Conservation (phyloP, 2,797 vertebrate species). For the Xiphophorus birchmanni region DNA sequence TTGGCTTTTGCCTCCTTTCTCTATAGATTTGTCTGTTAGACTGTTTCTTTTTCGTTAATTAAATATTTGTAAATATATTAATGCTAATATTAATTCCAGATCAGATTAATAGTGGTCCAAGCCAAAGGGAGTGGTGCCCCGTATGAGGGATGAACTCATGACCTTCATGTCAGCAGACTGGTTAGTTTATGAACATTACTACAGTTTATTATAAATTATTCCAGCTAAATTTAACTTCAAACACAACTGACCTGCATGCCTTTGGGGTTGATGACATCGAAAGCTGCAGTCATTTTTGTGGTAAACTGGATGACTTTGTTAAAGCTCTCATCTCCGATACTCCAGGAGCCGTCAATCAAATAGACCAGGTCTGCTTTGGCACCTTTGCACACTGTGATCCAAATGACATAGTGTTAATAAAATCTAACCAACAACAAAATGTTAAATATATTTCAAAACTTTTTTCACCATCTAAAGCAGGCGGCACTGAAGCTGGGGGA, state of each 20-base stretch:
- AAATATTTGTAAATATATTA: background rate
- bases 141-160: background rate
- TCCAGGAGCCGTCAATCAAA: slow-evolving; percentile 98
- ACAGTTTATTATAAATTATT: background rate
- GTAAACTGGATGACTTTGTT: slow-evolving; percentile 97
- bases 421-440: background rate
- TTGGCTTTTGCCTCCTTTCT: background rate
- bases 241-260: slow-evolving; percentile 91
- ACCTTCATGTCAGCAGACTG: background rate
- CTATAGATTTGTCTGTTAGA: background rate
- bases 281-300: slow-evolving; percentile 93
- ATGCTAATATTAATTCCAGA: background rate
- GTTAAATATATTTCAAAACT: background rate
- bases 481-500: slow-evolving; percentile 89
- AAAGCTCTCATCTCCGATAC: slow-evolving; percentile 98
- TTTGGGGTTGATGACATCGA: slow-evolving; percentile 87
- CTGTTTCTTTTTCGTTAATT: background rate
- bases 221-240: background rate
- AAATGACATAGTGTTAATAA: slow-evolving; percentile 8
- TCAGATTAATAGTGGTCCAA: background rate
- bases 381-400: slow-evolving; percentile 91
- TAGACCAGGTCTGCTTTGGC: slow-evolving; percentile 98
- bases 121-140: background rate
- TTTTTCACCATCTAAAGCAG: slow-evolving; percentile 91
- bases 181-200: background rate